These are phyloP conservation scores for Drosophila azteca DNA, from an alignment of 1,140 invertebrate species.

Conservation along the genomic window DNA sequence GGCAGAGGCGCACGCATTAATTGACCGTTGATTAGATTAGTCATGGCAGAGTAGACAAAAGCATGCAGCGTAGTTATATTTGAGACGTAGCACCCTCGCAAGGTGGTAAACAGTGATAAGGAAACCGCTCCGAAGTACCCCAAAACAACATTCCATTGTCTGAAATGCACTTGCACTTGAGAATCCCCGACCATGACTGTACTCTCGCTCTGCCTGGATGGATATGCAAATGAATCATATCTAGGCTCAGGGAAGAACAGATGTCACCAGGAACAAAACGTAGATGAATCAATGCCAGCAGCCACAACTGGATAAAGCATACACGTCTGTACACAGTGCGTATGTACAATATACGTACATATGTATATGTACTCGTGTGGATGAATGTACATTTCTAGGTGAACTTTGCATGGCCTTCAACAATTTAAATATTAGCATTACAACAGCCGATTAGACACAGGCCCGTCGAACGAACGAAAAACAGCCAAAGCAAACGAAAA, in stretches of 20 bases:
- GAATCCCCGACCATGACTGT: slow-evolving; percentile 17
- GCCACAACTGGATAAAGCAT: slow-evolving; percentile 4
- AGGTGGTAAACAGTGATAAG: slow-evolving; percentile 48
- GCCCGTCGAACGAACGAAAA: not conserved
- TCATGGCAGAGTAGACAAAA: slow-evolving; percentile 21
- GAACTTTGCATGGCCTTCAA: slow-evolving; percentile 28
- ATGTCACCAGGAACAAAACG: slow-evolving; percentile 10
- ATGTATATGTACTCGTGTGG: not conserved
- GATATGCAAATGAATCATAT: slow-evolving; percentile 27
- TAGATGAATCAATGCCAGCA: slow-evolving; percentile 21
- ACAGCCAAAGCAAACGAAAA: not conserved
- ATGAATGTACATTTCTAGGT: slow-evolving; percentile 10
- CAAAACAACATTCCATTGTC: slow-evolving; percentile 16
- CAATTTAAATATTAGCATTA: slow-evolving; percentile 36
- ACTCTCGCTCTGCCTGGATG: not conserved
- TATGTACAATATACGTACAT: not conserved
- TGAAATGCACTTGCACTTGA: slow-evolving; percentile 8
- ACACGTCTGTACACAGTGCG: slow-evolving; percentile 4
- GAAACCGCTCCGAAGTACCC: slow-evolving; percentile 4
- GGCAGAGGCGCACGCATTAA: slow-evolving; percentile 28
- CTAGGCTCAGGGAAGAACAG: slow-evolving; percentile 19
- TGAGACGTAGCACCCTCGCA: slow-evolving; percentile 22
- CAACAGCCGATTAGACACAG: slow-evolving; percentile 14
- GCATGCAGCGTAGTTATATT: slow-evolving; percentile 6
- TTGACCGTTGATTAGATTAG: slow-evolving; percentile 39